phyloP scores from a whole-genome alignment of 2,888 invertebrate species.

The Andricus quercusramuli region DNA sequence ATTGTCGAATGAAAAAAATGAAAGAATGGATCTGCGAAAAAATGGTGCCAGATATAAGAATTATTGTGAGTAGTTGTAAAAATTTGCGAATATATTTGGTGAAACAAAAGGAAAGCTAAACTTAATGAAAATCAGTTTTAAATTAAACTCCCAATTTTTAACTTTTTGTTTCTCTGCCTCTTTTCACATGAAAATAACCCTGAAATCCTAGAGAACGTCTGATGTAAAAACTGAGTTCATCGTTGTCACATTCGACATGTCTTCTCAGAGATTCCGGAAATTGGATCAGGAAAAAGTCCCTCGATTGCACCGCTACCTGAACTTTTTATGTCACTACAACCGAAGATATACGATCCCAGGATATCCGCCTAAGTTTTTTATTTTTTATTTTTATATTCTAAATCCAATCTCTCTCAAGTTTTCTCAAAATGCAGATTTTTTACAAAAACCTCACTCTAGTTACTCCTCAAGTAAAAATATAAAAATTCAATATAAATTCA shows the following conservation, averaged over 20 bases:
- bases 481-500: no score
- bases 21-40: no score
- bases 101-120: no score
- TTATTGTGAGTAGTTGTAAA: no score
- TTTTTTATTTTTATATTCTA: neutral
- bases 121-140: neutral
- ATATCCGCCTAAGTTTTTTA: constrained; percentile 9
- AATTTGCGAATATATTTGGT: no score
- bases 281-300: constrained; percentile 20
- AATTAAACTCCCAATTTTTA: neutral
- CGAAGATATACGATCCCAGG: constrained; percentile 5
- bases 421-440: constrained; percentile 50
- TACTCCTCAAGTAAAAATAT: no score
- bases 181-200: neutral
- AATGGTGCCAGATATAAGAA: no score
- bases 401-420: constrained; percentile 44
- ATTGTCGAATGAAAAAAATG: no score
- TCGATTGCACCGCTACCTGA: constrained; percentile 17
- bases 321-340: constrained; percentile 19
- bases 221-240: constrained; percentile 22
- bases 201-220: neutral
- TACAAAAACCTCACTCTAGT: neutral
- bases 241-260: constrained; percentile 33
- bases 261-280: constrained; percentile 15
- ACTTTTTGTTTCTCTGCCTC: neutral